Evolutionary conservation across 1,140 invertebrate species (phyloP), one percentile per base, ranked within the genome.

Genomic region (Drepana arcuata): DNA sequence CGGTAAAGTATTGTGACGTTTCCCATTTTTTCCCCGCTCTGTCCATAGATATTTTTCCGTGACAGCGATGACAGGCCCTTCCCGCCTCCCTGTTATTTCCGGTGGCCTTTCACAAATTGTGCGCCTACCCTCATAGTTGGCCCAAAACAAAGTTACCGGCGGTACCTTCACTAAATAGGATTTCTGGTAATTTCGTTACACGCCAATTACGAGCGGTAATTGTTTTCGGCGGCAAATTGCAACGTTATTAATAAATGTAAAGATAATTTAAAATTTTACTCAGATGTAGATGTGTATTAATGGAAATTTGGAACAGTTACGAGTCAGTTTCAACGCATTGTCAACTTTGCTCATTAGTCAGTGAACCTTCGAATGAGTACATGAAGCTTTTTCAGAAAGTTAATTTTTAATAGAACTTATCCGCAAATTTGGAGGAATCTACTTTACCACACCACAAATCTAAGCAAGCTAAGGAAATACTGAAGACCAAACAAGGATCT

Each of bases 61-160:
- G 65, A 63, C 62, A 63, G 63, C 60, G 64, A 63, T 72, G 74
- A 79, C 74, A 72, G 71, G 53, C 55, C 66, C 56, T 54, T 72
- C 64, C 71, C 71, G 69, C 66, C 70, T 63, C 53, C 56, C 50
- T 48, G 68, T 61, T 67, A 64, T 64, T 61, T 55, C 53, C 41
- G 10, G 51, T 51, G 59, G 57, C 59, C 65, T 70, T 68, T 72
- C 63, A 66, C 64, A 77, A 73, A 74, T 72, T 78, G 60, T 63
- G 42, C 36, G 41, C 41, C 40, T 65, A 52, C 68, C 70, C 68
- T 62, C 55, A 60, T 60, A 60, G 54, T 65, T 51, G 54, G 47
- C 58, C 50, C 54, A 29, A 61, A 72, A 70, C 65, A 66, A 57
- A 54, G 54, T 66, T 64, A 61, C 54, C 51, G 44, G 57, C 54